Conservation (phyloP, 2,888 invertebrate species). For the Eugnorisma glareosa region DNA sequence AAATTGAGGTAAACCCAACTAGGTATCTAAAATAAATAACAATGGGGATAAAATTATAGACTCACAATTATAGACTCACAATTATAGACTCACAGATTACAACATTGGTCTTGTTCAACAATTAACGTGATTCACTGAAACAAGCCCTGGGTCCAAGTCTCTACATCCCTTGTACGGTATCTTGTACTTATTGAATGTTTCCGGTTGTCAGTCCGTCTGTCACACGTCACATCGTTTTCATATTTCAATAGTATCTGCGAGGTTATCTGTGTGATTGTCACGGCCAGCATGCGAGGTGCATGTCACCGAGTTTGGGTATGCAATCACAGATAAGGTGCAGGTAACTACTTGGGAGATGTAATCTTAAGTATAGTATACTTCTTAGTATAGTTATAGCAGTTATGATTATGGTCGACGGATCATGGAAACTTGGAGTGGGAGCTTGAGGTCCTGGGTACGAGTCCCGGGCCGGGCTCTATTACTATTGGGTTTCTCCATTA, state of each 20-base stretch:
- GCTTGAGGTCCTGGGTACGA: neutral
- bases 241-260: constrained; percentile 49
- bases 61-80: no score
- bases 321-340: constrained; percentile 13
- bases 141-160: neutral
- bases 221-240: constrained; percentile 34
- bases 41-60: neutral
- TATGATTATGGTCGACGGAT: constrained; percentile 31
- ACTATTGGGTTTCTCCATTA: neutral
- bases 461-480: neutral
- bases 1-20: constrained; percentile 1
- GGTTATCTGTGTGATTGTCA: constrained; percentile 48
- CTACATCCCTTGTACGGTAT: neutral
- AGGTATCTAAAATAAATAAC: neutral
- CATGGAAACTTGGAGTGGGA: constrained; percentile 7
- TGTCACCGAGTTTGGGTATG: constrained; percentile 45
- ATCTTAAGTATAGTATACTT: no score
- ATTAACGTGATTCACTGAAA: neutral
- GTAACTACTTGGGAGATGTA: neutral
- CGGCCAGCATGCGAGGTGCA: constrained; percentile 7
- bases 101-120: neutral
- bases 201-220: constrained; percentile 49
- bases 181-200: constrained; percentile 4
- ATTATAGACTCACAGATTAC: neutral
- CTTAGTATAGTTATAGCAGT: neutral